Base-by-base conservation (phyloP, 1,140 invertebrate species). In the Dreissena polymorpha region DNA sequence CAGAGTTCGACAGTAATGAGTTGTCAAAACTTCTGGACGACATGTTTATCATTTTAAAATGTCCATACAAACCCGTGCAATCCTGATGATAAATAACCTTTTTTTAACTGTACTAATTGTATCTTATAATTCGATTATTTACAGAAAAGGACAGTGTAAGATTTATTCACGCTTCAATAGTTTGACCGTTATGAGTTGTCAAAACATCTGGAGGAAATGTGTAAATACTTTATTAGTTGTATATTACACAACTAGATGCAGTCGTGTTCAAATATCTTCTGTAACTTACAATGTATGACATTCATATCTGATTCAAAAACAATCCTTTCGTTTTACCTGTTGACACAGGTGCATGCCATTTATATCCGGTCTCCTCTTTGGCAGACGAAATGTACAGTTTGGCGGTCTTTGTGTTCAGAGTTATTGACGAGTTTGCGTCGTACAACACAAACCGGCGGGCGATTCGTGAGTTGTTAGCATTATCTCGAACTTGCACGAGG, bases 371-470 rank as follows among this genome's bases (percentile, higher is more conserved):
- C 0, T 71, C 51, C 13, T 53, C 50, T 29, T 16, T 50, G 23
- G 72, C 84, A 21, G 71, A 65, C 0, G 65, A 29, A 29, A 81
- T 63, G 14, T 75, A 97, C 94, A 89, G 97, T 96, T 93, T 97
- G 95, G 91, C 95, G 95, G 51, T 63, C 3, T 68, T 21, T n/a
- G 92, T 23, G 21, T 81, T 97, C 96, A 94, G 96, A 96, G 94
- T 97, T 96, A 93, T 96, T 95, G 96, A 97, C 23, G 80, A 84
- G 8, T 25, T 51, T 16, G 21, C 16, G 29, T 87, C 86, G 70
- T 85, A 88, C 6, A 87, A 65, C 29, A 79, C 64, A 10, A 88
- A 55, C 1, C 78, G 67, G 51, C 86, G 27, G 16, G 75, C 72
- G 51, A 49, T 79, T 12, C 39, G 14, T 57, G 83, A 81, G 78